Evolutionary conservation across 1,140 invertebrate species (phyloP), one percentile per base, ranked within the genome.

Genomic region (Brachionus sp.): DNA sequence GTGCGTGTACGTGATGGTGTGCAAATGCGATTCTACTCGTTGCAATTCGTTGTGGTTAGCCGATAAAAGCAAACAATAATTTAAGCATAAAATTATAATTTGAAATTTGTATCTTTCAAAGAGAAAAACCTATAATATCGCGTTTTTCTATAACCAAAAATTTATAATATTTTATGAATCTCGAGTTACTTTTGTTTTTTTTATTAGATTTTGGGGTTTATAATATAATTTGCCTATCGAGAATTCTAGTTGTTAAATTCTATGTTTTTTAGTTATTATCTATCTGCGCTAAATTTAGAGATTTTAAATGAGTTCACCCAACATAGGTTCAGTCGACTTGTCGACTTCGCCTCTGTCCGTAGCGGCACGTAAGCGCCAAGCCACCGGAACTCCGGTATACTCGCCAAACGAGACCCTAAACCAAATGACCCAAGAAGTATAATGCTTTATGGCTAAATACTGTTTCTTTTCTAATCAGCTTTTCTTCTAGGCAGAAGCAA

Each of bases 361-460:
- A 50, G 23, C 77, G 19, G 50, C 46, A 33, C 39, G 77, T 10
- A 80, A 80, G 35, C 77, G 77, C 10, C 16, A 19, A 25, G 57
- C 19, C n/a, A 57, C 62, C 35, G 62, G 77, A 10, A 62, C 77
- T 23, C 77, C 50, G 35, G 50, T 66, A 4, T 62, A 80, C 16
- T 80, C 77, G 29, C 50, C 77, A 37, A 66, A 80, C 39, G 77
- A 80, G 25, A 80, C 77, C 19, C 50, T 80, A 3, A 80, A 80
- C 57, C 77, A 80, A 62, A 80, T 80, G 77, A 62, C 77, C 16
- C 77, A 62, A 62, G 77, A 80, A 44, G 50, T 57, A 19, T n/a
- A n/a, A n/a, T n/a, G 13, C 7, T 23, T 57, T 57, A 19, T 6
- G 9, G 0, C 44, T 4, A 5, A n/a, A 50, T 50, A 5, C 13